phyloP scores from a whole-genome alignment of 2,888 invertebrate species.

The Oscheius sp. region DNA sequence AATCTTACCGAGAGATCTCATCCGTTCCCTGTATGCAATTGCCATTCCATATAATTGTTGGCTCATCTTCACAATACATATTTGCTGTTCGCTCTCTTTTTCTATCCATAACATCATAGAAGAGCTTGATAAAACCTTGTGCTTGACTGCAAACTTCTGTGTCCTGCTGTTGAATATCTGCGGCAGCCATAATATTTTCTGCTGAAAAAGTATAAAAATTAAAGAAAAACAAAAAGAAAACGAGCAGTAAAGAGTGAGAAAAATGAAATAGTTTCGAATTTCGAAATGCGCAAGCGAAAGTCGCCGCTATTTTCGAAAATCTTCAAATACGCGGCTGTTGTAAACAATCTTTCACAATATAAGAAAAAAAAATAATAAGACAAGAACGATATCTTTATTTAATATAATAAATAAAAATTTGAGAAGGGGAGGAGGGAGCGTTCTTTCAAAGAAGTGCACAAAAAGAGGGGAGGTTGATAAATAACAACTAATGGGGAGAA shows the following conservation, averaged over 20 bases:
- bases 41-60: constrained; percentile 91
- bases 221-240: background rate
- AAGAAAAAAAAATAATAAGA: background rate
- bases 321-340: background rate
- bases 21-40: constrained; percentile 85
- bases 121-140: constrained; percentile 88
- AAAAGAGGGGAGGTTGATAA: background rate
- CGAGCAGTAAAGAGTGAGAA: too few species aligned
- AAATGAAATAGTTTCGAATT: too few species aligned
- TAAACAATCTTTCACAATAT: background rate
- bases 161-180: constrained; percentile 6
- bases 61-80: constrained; percentile 78
- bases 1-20: constrained; percentile 80
- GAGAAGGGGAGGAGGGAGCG: background rate
- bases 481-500: background rate
- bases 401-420: constrained; percentile 7
- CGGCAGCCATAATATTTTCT: constrained; percentile 1
- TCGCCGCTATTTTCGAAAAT: background rate
- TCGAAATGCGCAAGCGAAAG: too few species aligned
- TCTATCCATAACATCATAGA: constrained; percentile 86
- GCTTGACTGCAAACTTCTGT: constrained; percentile 75
- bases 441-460: background rate
- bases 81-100: constrained; percentile 77
- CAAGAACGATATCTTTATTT: background rate
- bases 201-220: background rate